Conservation (phyloP, 2,113 vertebrate species). For the Poicephalus meyeri region DNA sequence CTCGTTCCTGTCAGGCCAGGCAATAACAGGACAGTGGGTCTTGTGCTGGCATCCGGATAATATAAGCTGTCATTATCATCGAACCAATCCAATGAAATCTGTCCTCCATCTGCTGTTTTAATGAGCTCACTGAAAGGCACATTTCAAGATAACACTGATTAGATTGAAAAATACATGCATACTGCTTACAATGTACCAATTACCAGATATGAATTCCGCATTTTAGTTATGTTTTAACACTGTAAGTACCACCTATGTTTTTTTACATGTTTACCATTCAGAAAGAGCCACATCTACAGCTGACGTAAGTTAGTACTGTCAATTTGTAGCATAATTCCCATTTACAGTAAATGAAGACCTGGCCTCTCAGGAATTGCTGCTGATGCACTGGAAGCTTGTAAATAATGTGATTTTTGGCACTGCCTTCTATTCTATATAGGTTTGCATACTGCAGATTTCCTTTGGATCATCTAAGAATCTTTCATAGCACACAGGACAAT, state of each 20-base stretch:
- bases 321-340: rapidly evolving
- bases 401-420: not conserved
- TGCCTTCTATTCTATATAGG: not conserved
- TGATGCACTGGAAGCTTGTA: not conserved
- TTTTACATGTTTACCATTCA: not conserved
- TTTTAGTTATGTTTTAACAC: not conserved
- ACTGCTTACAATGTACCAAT: not conserved
- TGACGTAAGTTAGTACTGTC: not conserved
- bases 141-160: constrained; percentile 51
- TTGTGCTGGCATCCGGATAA: constrained; percentile 81
- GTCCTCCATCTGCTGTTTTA: constrained; percentile 95
- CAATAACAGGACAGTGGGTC: constrained; percentile 91
- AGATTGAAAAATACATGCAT: not conserved
- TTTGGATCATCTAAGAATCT: not conserved
- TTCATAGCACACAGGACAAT: not conserved
- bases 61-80: constrained; percentile 85
- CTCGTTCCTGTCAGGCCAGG: constrained; percentile 97
- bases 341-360: not conserved
- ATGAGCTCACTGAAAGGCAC: constrained; percentile 91
- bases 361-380: not conserved
- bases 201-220: not conserved
- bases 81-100: constrained; percentile 98
- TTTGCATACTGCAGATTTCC: not conserved
- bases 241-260: not conserved
- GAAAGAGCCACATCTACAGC: not conserved